Evolutionary conservation across 2,797 vertebrate species (phyloP).

Genomic region (Myotis planiceps): DNA sequence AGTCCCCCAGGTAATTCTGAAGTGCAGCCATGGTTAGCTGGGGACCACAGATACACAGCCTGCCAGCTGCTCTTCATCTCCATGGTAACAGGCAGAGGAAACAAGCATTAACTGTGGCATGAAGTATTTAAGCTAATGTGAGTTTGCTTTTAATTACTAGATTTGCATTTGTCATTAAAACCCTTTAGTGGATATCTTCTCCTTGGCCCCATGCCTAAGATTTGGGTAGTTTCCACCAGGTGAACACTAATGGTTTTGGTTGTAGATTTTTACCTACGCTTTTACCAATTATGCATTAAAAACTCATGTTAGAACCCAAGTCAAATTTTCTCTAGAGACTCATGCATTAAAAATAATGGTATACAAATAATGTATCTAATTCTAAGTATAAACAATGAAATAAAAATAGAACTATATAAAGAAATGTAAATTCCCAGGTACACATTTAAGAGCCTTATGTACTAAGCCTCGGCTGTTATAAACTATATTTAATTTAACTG

Average conservation of each 20-base stretch:
- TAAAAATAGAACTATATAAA: slow-evolving; percentile 51
- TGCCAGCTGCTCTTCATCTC: slow-evolving; percentile 69
- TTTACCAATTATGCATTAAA: slow-evolving; percentile 42
- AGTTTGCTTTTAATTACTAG: slow-evolving; percentile 77
- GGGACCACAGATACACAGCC: slow-evolving; percentile 48
- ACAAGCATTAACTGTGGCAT: slow-evolving; percentile 63
- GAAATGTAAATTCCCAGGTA: slow-evolving; percentile 9
- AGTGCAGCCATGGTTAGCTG: slow-evolving; percentile 40
- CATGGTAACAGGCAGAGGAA: slow-evolving; percentile 69
- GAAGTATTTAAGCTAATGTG: slow-evolving; percentile 76
- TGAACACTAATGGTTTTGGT: slow-evolving; percentile 29
- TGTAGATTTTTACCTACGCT: slow-evolving; percentile 30
- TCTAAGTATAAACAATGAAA: slow-evolving; percentile 58
- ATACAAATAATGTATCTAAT: slow-evolving; percentile 40
- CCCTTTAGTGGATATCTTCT: slow-evolving; percentile 52
- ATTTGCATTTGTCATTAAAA: slow-evolving; percentile 76
- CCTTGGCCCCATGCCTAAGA: slow-evolving; percentile 49
- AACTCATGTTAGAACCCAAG: slow-evolving; percentile 32
- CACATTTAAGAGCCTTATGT: slow-evolving; percentile 33
- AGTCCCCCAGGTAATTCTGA: slow-evolving; percentile 59
- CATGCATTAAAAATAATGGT: slow-evolving; percentile 43
- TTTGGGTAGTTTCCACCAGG: slow-evolving; percentile 43
- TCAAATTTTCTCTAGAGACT: slow-evolving; percentile 53
- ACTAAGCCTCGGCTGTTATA: slow-evolving; percentile 20
- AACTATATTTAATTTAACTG: slow-evolving; percentile 25